Conservation (phyloP, 2,888 invertebrate species). For the Perizoma affinitatum region DNA sequence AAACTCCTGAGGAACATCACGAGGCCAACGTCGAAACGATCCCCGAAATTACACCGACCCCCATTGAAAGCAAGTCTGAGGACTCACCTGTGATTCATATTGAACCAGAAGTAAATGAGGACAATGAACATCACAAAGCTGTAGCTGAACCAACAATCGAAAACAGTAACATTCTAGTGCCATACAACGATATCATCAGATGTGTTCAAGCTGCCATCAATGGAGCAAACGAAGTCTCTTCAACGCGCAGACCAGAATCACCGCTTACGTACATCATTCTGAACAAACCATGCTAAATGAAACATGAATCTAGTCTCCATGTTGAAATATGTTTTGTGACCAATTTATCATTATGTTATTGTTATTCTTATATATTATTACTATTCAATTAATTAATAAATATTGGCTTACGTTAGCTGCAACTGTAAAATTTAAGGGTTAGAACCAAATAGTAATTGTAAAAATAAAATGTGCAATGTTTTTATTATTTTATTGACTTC, state of each 20-base stretch:
- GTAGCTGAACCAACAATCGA: constrained; percentile 7
- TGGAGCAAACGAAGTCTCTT: constrained; percentile 39
- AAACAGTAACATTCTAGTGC: constrained; percentile 36
- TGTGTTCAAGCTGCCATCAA: constrained; percentile 63
- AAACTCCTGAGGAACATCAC: background rate
- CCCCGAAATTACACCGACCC: constrained; percentile 22
- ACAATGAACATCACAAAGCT: constrained; percentile 20
- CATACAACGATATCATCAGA: constrained; percentile 64
- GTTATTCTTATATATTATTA: constrained; percentile 30
- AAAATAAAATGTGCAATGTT: constrained; percentile 30
- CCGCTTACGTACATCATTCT: constrained; percentile 70
- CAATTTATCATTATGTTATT: constrained; percentile 16
- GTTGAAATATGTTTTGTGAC: constrained; percentile 28
- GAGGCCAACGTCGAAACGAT: background rate
- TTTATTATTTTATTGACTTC: constrained; percentile 15
- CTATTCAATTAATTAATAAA: background rate
- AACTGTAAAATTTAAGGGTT: background rate
- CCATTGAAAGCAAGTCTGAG: constrained; percentile 1
- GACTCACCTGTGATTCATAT: background rate
- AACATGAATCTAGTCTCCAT: constrained; percentile 50
- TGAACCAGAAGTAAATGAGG: constrained; percentile 20
- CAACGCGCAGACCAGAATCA: constrained; percentile 46
- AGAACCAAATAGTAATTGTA: constrained; percentile 16
- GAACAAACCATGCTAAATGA: constrained; percentile 55
- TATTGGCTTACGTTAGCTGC: too few relatives aligned